A percentile compares a stretch with the other conserved stretches of the same genome.
phyloP scores from a whole-genome alignment of 1,140 invertebrate species.

The Drosophila hydei region DNA sequence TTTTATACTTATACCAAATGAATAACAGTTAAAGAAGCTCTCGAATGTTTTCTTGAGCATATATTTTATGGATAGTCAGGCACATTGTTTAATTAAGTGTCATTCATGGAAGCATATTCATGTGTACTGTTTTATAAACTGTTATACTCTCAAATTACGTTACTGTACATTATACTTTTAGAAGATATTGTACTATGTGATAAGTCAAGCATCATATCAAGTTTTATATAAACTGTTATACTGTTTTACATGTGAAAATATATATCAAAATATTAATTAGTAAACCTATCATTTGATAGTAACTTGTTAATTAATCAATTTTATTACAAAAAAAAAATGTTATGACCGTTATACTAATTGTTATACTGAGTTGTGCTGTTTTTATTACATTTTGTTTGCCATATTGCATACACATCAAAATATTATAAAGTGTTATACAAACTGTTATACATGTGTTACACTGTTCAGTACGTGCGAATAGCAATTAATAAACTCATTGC shows the following conservation, averaged over 20 bases:
- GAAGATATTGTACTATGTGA: neutral
- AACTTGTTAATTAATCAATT: neutral
- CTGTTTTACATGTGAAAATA: no score
- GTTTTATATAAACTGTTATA: neutral
- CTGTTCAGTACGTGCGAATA: neutral
- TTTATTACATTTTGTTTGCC: neutral
- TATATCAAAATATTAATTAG: no score
- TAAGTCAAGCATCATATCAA: neutral
- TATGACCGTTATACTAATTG: neutral
- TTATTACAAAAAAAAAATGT: no score
- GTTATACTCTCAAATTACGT: neutral
- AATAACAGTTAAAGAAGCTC: neutral
- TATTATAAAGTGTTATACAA: neutral
- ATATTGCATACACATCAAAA: neutral
- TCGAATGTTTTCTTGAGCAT: neutral
- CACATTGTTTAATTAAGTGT: neutral
- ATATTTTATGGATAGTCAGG: neutral
- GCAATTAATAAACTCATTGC: no score
- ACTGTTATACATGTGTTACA: neutral
- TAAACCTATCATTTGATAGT: no score
- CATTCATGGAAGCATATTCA: neutral
- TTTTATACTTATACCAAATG: neutral
- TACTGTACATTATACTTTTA: neutral
- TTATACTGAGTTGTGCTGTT: neutral
- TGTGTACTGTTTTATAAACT: conserved; percentile 2